Base-by-base conservation (phyloP, 1,140 invertebrate genomes). In the Neodiprion fabricii region DNA sequence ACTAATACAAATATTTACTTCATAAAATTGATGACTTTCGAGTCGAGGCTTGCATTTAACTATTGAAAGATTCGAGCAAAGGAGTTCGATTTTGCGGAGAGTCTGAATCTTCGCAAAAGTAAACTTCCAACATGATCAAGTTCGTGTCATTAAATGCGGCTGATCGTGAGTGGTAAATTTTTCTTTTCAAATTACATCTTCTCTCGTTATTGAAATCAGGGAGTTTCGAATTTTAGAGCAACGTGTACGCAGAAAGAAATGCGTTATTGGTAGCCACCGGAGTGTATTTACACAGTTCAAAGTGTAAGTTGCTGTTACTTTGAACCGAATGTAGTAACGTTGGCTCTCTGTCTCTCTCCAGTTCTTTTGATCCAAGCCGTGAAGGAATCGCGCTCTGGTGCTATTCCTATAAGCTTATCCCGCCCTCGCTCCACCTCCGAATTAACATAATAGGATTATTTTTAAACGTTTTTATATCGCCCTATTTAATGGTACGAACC, bases 381-480 rank as follows among this genome's bases (percentile, higher is more conserved):
- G 17, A 14, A 65, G 12, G 7, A 17, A 65, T 21, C 17, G 17
- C 12, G 17, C 17, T 14, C 61, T 14, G 12, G 17, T 14, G 61
- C 12, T 14, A 14, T 14, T 14, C 17, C 61, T 65, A 21, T 21
- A 7, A 7, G 12, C 17, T 14, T 65, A 17, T 21, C 17, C 61
- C 3, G 61, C 61, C 7, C 12, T 65, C 12, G 61, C 12, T 65
- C 12, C 61, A 17, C 12, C 1, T 21, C 61, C 3, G 12, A 14
- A 69, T 69, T 69, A 11, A 40, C 67, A 68, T 68, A 68, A 68
- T 68, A 68, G 67, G 67, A 68, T 68, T 68, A 68, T 68, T 68
- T 68, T 68, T 68, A 68, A 68, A 68, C 67, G 67, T 11, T 68
- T 68, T 68, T 68, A 68, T 1, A 68, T 68, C 5, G 67, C 9